These are phyloP conservation scores for Drosophila merina DNA, from an alignment of 2,888 invertebrate species.

Conservation along the genomic window DNA sequence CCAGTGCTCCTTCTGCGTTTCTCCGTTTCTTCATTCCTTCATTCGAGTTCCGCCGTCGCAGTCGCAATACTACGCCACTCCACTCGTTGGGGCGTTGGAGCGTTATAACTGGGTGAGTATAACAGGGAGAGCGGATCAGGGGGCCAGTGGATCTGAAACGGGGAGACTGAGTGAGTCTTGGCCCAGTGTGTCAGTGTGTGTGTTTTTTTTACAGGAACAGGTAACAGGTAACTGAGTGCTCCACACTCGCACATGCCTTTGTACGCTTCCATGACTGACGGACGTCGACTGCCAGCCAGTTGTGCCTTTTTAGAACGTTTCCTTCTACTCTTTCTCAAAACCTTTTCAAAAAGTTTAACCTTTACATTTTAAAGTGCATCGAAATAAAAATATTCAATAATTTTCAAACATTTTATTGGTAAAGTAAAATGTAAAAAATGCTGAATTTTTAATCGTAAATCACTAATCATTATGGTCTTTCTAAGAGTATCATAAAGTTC, in stretches of 20 bases:
- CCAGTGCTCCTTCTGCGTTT: constrained; percentile 9
- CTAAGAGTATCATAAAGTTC: neutral
- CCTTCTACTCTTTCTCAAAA: constrained; percentile 16
- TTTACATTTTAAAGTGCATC: neutral
- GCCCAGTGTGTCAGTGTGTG: neutral
- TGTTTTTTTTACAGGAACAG: constrained; percentile 18
- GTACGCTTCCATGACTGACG: constrained; percentile 33
- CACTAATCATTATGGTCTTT: too few relatives aligned
- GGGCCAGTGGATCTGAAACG: constrained; percentile 3
- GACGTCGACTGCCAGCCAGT: constrained; percentile 42
- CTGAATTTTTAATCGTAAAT: too few relatives aligned
- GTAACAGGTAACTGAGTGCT: constrained; percentile 32
- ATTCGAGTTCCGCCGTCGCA: constrained; percentile 33
- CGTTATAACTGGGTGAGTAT: constrained; percentile 41
- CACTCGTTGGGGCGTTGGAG: constrained; percentile 49
- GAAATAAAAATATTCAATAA: too few relatives aligned
- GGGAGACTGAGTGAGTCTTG: constrained; percentile 25
- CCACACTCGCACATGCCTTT: constrained; percentile 26
- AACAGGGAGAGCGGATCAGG: constrained; percentile 40
- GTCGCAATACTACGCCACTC: constrained; percentile 9
- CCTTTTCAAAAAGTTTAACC: neutral
- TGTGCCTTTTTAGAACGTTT: constrained; percentile 45
- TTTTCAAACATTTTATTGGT: too few relatives aligned
- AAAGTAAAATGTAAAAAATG: too few relatives aligned
- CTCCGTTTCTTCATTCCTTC: constrained; percentile 8